Conservation (phyloP, 1,140 invertebrate genomes). For the Drosophila trapezifrons region DNA sequence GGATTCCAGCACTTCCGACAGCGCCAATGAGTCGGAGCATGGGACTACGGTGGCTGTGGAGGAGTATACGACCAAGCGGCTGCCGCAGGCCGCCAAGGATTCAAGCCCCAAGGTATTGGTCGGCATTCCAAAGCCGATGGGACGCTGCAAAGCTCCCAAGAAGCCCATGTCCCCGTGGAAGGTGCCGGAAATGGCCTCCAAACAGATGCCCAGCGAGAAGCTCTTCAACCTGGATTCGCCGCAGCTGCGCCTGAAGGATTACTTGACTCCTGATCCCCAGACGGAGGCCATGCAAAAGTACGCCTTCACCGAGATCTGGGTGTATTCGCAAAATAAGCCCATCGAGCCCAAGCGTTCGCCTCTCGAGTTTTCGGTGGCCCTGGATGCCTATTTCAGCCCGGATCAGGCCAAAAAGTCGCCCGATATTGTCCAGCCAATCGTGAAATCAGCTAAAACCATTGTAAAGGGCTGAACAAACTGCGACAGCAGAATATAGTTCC, state of each 20-base stretch:
- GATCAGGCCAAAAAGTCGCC: neutral
- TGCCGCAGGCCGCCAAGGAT: no score
- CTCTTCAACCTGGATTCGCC: constrained; percentile 15
- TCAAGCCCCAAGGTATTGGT: neutral
- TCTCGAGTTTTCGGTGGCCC: constrained; percentile 15
- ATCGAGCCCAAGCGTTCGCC: constrained; percentile 4
- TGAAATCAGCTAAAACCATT: neutral
- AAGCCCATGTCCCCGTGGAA: neutral
- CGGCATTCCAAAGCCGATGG: no score
- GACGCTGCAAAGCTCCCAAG: neutral
- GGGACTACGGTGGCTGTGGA: neutral
- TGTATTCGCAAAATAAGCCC: constrained; percentile 27
- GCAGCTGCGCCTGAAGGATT: neutral
- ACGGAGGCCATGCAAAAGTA: constrained; percentile 32
- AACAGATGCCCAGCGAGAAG: neutral
- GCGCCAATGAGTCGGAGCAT: neutral
- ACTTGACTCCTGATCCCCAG: neutral
- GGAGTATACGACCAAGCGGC: neutral
- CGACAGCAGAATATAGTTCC: no score
- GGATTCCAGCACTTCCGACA: neutral
- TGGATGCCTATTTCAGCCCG: constrained; percentile 40
- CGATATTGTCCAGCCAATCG: no score
- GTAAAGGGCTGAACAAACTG: no score
- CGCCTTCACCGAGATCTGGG: constrained; percentile 54
- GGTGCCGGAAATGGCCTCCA: neutral